These are phyloP conservation scores for Balanococcus diminutus DNA, from an alignment of 2,888 invertebrate species.

Conservation along the genomic window DNA sequence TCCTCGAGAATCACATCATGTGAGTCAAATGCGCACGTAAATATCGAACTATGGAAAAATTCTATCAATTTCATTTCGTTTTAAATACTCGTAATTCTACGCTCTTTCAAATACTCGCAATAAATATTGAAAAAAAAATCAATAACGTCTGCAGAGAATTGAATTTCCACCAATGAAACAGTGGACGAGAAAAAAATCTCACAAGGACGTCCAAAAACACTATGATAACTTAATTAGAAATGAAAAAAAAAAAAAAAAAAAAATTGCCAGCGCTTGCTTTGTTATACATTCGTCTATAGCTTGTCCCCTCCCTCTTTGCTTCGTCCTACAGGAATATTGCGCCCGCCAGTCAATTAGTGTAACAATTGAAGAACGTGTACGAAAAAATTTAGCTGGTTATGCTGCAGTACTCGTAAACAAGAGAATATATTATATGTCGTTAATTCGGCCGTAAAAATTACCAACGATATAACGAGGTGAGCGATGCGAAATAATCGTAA, in stretches of 20 bases:
- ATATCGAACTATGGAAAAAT: not conserved
- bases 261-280: not conserved
- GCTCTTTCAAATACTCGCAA: not conserved
- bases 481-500: too few species aligned
- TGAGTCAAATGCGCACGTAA: not conserved
- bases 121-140: not conserved
- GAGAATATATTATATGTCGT: not conserved
- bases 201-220: not conserved
- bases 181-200: not conserved
- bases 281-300: not conserved
- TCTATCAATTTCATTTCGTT: not conserved
- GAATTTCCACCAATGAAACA: not conserved
- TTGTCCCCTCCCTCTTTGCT: not conserved
- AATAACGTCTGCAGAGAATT: not conserved
- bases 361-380: not conserved
- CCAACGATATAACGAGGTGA: too few species aligned
- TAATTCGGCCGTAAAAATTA: not conserved
- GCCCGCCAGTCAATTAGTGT: not conserved
- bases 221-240: not conserved
- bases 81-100: not conserved
- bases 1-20: too few species aligned
- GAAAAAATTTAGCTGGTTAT: not conserved
- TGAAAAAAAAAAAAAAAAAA: not conserved
- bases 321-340: not conserved
- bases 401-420: not conserved